phyloP scores from a whole-genome alignment of 2,797 vertebrate species.

The Margarornis squamiger region DNA sequence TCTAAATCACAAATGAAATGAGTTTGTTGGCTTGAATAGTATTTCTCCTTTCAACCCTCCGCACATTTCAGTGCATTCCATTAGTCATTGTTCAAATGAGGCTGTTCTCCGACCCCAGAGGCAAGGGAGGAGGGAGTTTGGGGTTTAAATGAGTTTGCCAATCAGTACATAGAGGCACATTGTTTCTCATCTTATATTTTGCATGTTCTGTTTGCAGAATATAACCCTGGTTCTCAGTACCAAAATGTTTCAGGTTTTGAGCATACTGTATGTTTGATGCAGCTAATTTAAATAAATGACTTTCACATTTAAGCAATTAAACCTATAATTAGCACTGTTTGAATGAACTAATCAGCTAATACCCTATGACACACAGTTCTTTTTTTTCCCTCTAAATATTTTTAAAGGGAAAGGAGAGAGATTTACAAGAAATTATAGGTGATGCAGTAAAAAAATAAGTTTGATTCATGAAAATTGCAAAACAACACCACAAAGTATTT shows the following conservation, averaged over 20 bases:
- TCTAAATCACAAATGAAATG: slow-evolving; percentile 74
- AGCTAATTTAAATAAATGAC: slow-evolving; percentile 60
- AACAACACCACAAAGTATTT: slow-evolving; percentile 28
- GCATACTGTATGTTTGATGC: slow-evolving; percentile 24
- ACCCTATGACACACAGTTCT: slow-evolving; percentile 41
- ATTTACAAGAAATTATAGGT: slow-evolving; percentile 28
- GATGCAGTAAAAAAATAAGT: neutral
- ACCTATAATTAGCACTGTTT: slow-evolving; percentile 44
- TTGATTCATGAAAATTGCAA: slow-evolving; percentile 41
- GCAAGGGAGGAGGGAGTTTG: slow-evolving; percentile 63
- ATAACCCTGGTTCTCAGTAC: slow-evolving; percentile 8
- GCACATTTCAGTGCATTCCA: slow-evolving; percentile 68
- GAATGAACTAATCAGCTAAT: slow-evolving; percentile 52
- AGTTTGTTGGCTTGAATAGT: slow-evolving; percentile 67
- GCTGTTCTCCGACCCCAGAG: slow-evolving; percentile 62
- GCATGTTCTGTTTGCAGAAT: slow-evolving; percentile 44
- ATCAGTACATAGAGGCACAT: slow-evolving; percentile 64
- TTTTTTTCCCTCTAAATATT: slow-evolving; percentile 21
- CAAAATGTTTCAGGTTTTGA: slow-evolving; percentile 47
- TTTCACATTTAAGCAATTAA: slow-evolving; percentile 59
- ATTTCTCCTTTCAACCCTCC: slow-evolving; percentile 66
- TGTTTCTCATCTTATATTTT: slow-evolving; percentile 57
- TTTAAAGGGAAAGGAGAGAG: slow-evolving; percentile 38
- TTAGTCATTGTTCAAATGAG: slow-evolving; percentile 68
- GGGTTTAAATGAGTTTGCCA: slow-evolving; percentile 70